Base-by-base conservation (phyloP, 2,888 invertebrate genomes). In the Endomychus coccineus region DNA sequence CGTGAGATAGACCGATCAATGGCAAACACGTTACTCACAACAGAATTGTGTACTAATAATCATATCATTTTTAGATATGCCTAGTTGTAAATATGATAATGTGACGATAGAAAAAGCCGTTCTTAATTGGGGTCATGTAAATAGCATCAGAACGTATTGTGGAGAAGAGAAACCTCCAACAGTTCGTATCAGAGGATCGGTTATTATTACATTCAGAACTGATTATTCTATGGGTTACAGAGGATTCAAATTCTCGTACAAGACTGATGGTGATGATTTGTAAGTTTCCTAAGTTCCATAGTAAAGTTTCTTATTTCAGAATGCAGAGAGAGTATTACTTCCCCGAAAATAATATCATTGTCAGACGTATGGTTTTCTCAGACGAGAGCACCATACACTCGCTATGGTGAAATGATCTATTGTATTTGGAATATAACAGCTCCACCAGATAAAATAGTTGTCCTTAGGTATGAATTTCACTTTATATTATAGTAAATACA, bases 391-490 rank as follows among this genome's bases (percentile, higher is more conserved):
- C 73, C 75, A 4, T 55, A 6, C 7, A 21, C 7, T 12, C 50
- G 56, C 1, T 78, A 75, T 45, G 68, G 69, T 14, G 61, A 63
- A 16, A 64, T 71, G 44, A 61, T 77, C 49, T 75, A 77, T 48
- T 88, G 89, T 57, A 68, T 73, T 0, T 90, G 89, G 89, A 55
- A 69, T 28, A 77, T 89, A 35, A 70, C 70, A 34, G 84, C 85
- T 1, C 82, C 78, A 3, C 21, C 22, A 7, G 30, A 36, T 0
- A 48, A 55, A 13, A 53, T 50, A 6, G 58, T 52, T 69, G 68
- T 42, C 65, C 68, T 24, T 61, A 40, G 15, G 52, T 56, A 44
- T 43, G 49, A 37, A 24, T 14, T 9, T 12, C n/a, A n/a, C n/a
- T n/a, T n/a, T n/a, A n/a, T n/a, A n/a, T n/a, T n/a, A n/a, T n/a